Conservation (phyloP, 2,888 invertebrate species). For the Caenorhabditis sp. region DNA sequence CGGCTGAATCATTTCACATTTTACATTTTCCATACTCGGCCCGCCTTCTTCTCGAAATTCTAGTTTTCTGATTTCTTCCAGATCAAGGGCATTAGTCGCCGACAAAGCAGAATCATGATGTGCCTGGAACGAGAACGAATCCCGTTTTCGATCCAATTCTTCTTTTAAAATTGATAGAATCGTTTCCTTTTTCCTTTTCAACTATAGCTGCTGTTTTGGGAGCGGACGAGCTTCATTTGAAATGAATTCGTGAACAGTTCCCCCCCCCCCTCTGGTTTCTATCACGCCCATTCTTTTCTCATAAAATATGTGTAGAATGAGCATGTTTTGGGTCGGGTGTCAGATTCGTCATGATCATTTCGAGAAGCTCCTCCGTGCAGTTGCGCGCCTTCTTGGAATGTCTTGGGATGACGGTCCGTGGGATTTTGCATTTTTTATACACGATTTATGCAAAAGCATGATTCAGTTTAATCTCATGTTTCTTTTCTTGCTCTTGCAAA, state of each 20-base stretch:
- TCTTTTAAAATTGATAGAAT: slow-evolving; percentile 52
- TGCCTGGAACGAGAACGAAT: no score
- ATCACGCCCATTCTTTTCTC: slow-evolving; percentile 24
- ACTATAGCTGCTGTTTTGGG: slow-evolving; percentile 37
- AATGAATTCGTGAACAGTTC: slow-evolving; percentile 52
- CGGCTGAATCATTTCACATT: no score
- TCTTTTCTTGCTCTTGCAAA: no score
- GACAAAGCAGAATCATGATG: no score
- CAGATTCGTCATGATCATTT: slow-evolving; percentile 11
- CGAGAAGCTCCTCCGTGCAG: not conserved
- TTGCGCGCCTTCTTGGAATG: not conserved
- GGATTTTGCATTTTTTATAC: no score
- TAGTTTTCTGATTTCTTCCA: no score
- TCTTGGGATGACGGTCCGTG: no score
- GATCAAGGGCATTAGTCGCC: no score
- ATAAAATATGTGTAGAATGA: slow-evolving; percentile 42
- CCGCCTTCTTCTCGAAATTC: no score
- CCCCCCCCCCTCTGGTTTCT: not conserved
- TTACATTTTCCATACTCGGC: no score
- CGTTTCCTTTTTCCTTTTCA: slow-evolving; percentile 6
- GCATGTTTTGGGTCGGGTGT: slow-evolving; percentile 11
- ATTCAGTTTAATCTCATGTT: no score
- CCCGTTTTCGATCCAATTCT: not conserved
- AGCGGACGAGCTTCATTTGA: slow-evolving; percentile 23
- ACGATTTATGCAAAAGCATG: no score